phyloP scores from a whole-genome alignment of 2,113 vertebrate genomes.

The Albula glossodonta region DNA sequence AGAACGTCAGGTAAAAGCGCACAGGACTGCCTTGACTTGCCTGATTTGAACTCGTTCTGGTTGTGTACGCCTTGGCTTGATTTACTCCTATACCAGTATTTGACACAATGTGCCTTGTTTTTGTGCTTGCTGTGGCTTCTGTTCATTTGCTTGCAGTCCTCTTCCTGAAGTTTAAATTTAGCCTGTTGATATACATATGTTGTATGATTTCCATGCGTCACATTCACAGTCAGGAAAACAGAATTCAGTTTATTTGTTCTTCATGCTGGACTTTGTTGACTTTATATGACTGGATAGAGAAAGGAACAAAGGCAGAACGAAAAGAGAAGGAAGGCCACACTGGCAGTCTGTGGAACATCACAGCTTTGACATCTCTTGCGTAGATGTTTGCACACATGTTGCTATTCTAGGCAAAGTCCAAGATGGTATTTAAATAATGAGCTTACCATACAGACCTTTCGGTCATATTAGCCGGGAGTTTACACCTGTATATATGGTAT shows the following conservation, averaged over 20 bases:
- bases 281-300: background rate
- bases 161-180: slow-evolving; percentile 10
- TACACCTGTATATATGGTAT: background rate
- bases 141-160: slow-evolving; percentile 58
- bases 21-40: slow-evolving; percentile 71
- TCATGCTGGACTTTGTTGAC: background rate
- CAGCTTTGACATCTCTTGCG: background rate
- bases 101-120: slow-evolving; percentile 52
- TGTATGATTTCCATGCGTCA: slow-evolving; percentile 3
- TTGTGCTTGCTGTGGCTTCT: slow-evolving; percentile 64
- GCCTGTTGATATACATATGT: background rate
- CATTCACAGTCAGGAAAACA: background rate
- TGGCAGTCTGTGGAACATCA: background rate
- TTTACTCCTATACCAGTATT: slow-evolving; percentile 42
- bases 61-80: slow-evolving; percentile 33
- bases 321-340: background rate
- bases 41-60: slow-evolving; percentile 59
- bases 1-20: slow-evolving; percentile 80
- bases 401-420: slow-evolving; percentile 41
- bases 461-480: background rate
- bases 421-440: slow-evolving; percentile 70
- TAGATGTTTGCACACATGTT: slow-evolving; percentile 30
- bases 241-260: background rate
- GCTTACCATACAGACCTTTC: slow-evolving; percentile 44
- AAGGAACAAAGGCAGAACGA: background rate